A percentile compares a stretch with the other conserved stretches of the same genome.
These are phyloP conservation scores for Drosophila melanosoma DNA, from an alignment of 2,888 invertebrate genomes.

Conservation along the genomic window DNA sequence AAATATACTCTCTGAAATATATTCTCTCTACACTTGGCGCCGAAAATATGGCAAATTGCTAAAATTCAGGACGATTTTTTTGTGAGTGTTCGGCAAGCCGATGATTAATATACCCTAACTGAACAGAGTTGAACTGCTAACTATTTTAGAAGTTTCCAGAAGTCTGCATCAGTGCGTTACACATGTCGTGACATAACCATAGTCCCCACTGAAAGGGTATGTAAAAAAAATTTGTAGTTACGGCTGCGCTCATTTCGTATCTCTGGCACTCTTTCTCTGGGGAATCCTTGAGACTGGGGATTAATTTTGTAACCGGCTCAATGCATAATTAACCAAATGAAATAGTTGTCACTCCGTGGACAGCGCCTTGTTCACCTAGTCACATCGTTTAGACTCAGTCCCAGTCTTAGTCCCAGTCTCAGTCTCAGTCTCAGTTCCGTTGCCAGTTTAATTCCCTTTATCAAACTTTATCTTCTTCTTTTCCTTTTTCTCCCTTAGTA, in stretches of 20 bases:
- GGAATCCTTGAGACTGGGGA: slow-evolving; percentile 55
- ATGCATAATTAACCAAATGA: slow-evolving; percentile 73
- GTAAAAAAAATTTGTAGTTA: slow-evolving; percentile 16
- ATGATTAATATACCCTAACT: not conserved
- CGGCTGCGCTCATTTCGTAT: not conserved
- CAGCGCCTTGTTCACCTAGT: not conserved
- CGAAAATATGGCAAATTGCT: not conserved
- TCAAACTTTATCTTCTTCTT: not conserved
- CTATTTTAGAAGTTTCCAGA: not conserved
- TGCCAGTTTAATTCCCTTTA: slow-evolving; percentile 1
- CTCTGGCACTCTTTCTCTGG: slow-evolving; percentile 20
- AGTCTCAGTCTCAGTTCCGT: slow-evolving; percentile 2
- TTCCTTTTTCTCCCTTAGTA: not conserved
- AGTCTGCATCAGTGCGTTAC: too few species aligned
- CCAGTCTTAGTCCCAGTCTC: not conserved
- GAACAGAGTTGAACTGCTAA: not conserved
- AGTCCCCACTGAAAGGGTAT: not conserved
- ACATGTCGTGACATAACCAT: not conserved
- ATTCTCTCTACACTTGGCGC: too few species aligned
- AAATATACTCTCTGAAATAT: not conserved
- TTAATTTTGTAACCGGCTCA: slow-evolving; percentile 71
- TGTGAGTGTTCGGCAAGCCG: not conserved
- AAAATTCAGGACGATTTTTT: not conserved
- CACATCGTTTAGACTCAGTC: not conserved
- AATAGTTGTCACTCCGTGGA: slow-evolving; percentile 11